phyloP scores from a whole-genome alignment of 2,797 vertebrate species.

The Psittacula derbiana region DNA sequence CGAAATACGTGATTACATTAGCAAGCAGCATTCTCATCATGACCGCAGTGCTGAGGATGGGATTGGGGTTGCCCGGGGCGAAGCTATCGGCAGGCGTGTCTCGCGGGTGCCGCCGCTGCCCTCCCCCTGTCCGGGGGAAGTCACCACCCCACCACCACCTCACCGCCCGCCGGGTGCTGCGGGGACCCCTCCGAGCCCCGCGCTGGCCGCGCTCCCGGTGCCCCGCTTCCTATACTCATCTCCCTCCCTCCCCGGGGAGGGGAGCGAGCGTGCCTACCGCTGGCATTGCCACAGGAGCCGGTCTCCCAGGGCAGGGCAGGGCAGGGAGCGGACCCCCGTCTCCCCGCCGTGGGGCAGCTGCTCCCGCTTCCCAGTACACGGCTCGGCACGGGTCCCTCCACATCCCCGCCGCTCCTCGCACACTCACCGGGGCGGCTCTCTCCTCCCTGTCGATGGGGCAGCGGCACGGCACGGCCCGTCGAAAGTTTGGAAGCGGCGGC shows the following conservation, averaged over 20 bases:
- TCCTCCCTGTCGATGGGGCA: neutral
- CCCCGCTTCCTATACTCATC: neutral
- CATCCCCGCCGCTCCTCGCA: neutral
- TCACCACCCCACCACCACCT: neutral
- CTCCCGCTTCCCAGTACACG: neutral
- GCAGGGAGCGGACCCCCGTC: neutral
- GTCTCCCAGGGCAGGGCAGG: neutral
- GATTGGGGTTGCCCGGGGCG: neutral
- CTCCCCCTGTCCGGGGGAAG: neutral
- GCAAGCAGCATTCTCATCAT: neutral
- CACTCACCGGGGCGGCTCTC: neutral
- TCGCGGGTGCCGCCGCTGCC: neutral
- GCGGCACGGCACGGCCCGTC: neutral
- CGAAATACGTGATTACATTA: neutral
- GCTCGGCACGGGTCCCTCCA: neutral
- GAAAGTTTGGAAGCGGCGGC: neutral
- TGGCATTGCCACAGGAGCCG: neutral
- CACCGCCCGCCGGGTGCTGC: neutral
- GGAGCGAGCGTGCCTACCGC: neutral
- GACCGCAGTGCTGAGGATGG: neutral
- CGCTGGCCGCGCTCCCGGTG: neutral
- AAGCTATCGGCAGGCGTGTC: neutral
- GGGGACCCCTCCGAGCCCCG: neutral
- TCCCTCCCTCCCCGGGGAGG: neutral
- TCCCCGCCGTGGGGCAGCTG: neutral